Base-by-base conservation (phyloP, 2,113 vertebrate species). In the Tauraco erythrolophus region DNA sequence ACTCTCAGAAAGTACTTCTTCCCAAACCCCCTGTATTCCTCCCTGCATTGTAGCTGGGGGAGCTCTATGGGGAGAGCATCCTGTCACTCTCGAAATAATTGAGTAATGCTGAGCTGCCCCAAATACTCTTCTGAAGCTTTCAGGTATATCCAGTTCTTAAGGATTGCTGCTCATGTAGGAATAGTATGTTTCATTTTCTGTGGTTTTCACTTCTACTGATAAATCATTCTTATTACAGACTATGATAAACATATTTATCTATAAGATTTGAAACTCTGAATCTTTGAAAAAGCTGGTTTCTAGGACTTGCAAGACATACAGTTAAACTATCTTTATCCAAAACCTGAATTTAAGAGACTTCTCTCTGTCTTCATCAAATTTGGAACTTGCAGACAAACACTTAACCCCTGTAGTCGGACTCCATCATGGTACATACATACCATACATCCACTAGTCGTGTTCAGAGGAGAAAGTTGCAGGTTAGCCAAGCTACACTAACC, bases 391-490 rank as follows among this genome's bases (percentile, higher is more conserved):
- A 57, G 35, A 25, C 33, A 81, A 50, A 25, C 22, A 31, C 12
- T n/a, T 46, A 22, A 16, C 18, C 19, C 14, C 25, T 43, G 2
- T 30, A 37, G 46, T 78, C 54, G 39, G 43, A 30, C 17, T 48
- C 16, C 3, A 4, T 28, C n/a, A 1, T 8, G 18, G 37, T 28
- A 3, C 13, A 30, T 7, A 16, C 22, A 18, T 39, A 33, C 39
- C 30, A 33, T 10, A 6, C 19, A 62, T 2, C 28, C 3, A 2
- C n/a, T 4, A 1, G 19, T 15, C 45, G 37, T 70, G 28, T 27
- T 58, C 54, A 58, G 51, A 51, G 64, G 46, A 70, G 30, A 39
- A 62, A 39, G 51, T 46, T 14, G 23, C 35, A 50, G 3, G 2
- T 35, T 5, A 58, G 25, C 37, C 46, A 41, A 2, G 7, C 41